phyloP scores from a whole-genome alignment of 1,140 invertebrate genomes.

The Drosophila ficusphila region DNA sequence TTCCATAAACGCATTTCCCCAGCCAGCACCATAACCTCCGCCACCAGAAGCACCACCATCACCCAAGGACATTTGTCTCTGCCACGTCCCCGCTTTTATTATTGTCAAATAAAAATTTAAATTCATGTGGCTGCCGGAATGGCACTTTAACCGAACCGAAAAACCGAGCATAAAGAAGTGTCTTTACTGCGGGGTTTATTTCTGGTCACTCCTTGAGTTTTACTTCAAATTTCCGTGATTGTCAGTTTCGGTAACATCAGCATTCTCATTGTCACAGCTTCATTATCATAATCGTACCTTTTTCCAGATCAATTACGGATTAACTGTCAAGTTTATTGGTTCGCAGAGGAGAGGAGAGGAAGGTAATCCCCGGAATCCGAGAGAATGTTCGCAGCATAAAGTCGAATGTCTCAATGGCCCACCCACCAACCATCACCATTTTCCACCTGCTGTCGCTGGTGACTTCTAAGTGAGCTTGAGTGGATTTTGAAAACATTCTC shows the following conservation, averaged over 20 bases:
- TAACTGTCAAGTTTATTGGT: conserved; percentile 77
- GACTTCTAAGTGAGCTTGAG: conserved; percentile 54
- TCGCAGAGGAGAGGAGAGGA: conserved; percentile 38
- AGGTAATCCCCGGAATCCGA: conserved; percentile 59
- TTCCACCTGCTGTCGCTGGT: conserved; percentile 17
- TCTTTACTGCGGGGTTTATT: conserved; percentile 23
- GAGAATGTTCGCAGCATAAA: conserved; percentile 30
- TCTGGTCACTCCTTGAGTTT: conserved; percentile 26
- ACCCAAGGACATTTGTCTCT: conserved; percentile 63
- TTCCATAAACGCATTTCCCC: conserved; percentile 68
- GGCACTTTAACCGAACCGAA: conserved; percentile 14
- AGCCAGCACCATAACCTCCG: too few species aligned
- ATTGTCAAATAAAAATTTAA: conserved; percentile 65
- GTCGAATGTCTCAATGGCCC: conserved; percentile 21
- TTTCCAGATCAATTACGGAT: conserved; percentile 79
- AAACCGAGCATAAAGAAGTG: conserved; percentile 36
- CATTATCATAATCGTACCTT: conserved; percentile 54
- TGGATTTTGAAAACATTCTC: conserved; percentile 70
- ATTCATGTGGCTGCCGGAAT: conserved; percentile 57
- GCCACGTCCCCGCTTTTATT: conserved; percentile 43
- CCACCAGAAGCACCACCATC: not conserved
- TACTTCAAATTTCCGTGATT: conserved; percentile 9
- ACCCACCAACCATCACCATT: not conserved
- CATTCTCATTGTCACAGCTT: conserved; percentile 48
- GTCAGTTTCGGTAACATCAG: conserved; percentile 28